Evolutionary conservation across 2,888 invertebrate genomes (phyloP).

Genomic region (Tinea semifulvella): DNA sequence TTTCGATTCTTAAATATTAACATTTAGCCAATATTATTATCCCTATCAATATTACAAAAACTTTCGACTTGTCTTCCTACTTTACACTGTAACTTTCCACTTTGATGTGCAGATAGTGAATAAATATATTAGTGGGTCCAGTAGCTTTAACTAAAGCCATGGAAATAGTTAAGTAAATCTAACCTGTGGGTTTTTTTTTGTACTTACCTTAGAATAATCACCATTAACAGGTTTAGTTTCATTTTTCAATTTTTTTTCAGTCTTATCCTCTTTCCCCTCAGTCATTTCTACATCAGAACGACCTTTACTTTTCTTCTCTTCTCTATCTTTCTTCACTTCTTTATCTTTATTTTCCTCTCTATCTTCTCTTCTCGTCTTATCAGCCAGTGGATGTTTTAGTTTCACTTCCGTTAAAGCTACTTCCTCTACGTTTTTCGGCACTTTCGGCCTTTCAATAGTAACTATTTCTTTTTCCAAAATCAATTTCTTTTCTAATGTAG

Average conservation of each 20-base stretch:
- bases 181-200: no score
- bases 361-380: background rate
- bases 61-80: no score
- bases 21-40: no score
- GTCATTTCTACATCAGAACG: slow-evolving; percentile 39
- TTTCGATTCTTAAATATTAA: no score
- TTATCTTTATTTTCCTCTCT: no score
- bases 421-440: background rate
- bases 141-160: no score
- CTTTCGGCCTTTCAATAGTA: background rate
- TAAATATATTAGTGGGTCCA: no score
- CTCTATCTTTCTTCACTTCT: slow-evolving; percentile 2
- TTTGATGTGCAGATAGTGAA: no score
- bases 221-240: slow-evolving; percentile 45
- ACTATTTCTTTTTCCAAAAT: background rate
- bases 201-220: slow-evolving; percentile 43
- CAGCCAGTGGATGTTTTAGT: background rate
- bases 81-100: no score
- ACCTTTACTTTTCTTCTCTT: background rate
- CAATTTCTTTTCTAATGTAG: background rate
- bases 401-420: background rate
- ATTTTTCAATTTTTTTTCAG: slow-evolving; percentile 34
- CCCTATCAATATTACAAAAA: no score
- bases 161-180: no score
- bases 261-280: slow-evolving; percentile 27